Base-by-base conservation (phyloP, 1,140 invertebrate species). In the Solenopsis fugax region DNA sequence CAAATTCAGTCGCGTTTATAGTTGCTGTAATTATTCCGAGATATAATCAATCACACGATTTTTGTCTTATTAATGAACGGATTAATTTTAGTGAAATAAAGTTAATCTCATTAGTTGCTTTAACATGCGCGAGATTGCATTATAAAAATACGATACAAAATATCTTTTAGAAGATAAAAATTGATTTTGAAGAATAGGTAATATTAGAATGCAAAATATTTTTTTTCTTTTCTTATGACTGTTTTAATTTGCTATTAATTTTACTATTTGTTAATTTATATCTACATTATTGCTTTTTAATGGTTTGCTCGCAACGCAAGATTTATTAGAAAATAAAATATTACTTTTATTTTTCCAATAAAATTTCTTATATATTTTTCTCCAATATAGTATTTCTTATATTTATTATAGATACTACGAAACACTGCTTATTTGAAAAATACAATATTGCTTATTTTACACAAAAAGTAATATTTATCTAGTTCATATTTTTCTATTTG, bases 1-100 rank as follows among this genome's bases (percentile, higher is more conserved):
- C 9, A 37, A 80, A 67, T 77, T 78, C 2, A 45, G 5, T 18
- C 4, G n/a, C 24, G 4, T 9, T 37, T 29, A 18, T 60, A 21
- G 9, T 58, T 21, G 16, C 5, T 62, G 24, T 29, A 77, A 54
- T 12, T 62, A 60, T 24, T 62, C 10, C 16, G 24, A 64, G 41
- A 64, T 77, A n/a, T n/a, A 50, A 77, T 62, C 24, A 62, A 48
- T 77, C 41, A 34, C 21, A 34, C n/a, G 37, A 75, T 56, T 2
- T 58, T 64, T 21, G 10, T 62, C 0, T 29, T 64, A 62, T 48
- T 48, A 48, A 50, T 62, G 41, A 64, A 48, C 2, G 37, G n/a
- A 56, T 58, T 29, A 13, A 58, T 58, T 10, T 50, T 9, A 9
- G 4, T 12, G n/a, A 37, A 73, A 76, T 76, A 60, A 21, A 62